phyloP scores from a whole-genome alignment of 2,888 invertebrate species.

The Callimorpha dominula region DNA sequence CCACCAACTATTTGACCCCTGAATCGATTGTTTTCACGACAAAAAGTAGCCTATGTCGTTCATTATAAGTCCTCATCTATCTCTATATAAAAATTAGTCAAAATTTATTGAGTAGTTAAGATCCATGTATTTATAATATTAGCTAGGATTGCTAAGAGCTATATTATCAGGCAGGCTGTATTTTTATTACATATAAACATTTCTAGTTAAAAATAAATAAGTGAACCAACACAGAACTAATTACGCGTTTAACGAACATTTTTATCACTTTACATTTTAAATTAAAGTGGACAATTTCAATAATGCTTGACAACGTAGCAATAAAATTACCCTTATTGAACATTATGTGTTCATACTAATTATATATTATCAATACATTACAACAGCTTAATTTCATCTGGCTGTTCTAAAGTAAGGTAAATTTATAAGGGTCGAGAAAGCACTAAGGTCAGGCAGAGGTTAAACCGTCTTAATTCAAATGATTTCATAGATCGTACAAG shows the following conservation, averaged over 20 bases:
- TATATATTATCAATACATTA: slow-evolving; percentile 49
- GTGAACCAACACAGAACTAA: background rate
- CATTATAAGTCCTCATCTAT: too few species aligned
- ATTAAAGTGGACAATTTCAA: background rate
- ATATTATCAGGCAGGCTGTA: too few species aligned
- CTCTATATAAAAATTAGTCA: too few species aligned
- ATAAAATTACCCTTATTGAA: slow-evolving; percentile 3
- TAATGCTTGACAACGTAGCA: background rate
- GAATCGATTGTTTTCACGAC: too few species aligned
- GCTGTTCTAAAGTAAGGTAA: slow-evolving; percentile 64
- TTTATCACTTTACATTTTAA: background rate
- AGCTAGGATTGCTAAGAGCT: too few species aligned
- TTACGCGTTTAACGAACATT: background rate
- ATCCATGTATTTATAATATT: too few species aligned
- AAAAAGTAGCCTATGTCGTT: too few species aligned
- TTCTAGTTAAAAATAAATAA: too few species aligned
- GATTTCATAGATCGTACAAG: slow-evolving; percentile 33
- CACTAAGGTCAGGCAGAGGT: slow-evolving; percentile 64
- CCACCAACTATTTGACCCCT: too few species aligned
- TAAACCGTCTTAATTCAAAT: slow-evolving; percentile 61
- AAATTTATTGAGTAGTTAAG: too few species aligned
- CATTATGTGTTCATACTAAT: background rate
- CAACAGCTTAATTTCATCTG: slow-evolving; percentile 56
- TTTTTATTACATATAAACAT: too few species aligned
- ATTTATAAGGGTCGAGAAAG: slow-evolving; percentile 68